These are phyloP conservation scores for Helogale parvula DNA, from an alignment of 2,113 vertebrate genomes.

Conservation along the genomic window DNA sequence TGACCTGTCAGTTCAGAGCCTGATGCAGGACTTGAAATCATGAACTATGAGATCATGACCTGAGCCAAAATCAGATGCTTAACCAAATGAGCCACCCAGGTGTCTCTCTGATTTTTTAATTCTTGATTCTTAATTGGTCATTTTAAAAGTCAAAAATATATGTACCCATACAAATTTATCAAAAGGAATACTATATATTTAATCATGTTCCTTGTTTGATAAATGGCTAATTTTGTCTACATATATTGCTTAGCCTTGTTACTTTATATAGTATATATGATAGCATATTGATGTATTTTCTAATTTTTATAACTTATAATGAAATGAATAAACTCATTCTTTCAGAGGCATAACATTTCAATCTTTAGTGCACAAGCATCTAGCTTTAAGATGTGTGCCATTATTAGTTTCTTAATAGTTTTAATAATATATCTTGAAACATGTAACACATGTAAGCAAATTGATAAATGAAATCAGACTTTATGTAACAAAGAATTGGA, in stretches of 20 bases:
- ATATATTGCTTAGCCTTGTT: background rate
- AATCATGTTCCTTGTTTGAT: background rate
- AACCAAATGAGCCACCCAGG: no score
- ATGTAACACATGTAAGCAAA: background rate
- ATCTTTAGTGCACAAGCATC: background rate
- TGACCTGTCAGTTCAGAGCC: no score
- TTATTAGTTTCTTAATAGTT: background rate
- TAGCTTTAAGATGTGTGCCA: slow-evolving; percentile 3
- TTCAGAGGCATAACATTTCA: background rate
- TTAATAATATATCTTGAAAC: slow-evolving; percentile 21
- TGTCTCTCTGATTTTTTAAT: background rate
- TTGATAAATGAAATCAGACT: slow-evolving; percentile 19
- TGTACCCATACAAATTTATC: background rate
- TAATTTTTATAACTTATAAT: slow-evolving; percentile 1
- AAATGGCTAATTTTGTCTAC: slow-evolving; percentile 14
- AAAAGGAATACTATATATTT: background rate
- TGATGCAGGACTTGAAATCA: no score
- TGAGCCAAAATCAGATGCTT: no score
- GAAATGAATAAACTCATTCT: background rate
- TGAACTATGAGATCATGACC: no score
- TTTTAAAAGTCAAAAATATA: background rate
- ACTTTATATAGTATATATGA: background rate
- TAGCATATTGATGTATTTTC: background rate
- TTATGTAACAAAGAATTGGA: background rate
- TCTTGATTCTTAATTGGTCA: slow-evolving; percentile 25